Evolutionary conservation across 92 coral and sea anemone genomes (phyloP).

Genomic region (Umimayanthus kanabou): DNA sequence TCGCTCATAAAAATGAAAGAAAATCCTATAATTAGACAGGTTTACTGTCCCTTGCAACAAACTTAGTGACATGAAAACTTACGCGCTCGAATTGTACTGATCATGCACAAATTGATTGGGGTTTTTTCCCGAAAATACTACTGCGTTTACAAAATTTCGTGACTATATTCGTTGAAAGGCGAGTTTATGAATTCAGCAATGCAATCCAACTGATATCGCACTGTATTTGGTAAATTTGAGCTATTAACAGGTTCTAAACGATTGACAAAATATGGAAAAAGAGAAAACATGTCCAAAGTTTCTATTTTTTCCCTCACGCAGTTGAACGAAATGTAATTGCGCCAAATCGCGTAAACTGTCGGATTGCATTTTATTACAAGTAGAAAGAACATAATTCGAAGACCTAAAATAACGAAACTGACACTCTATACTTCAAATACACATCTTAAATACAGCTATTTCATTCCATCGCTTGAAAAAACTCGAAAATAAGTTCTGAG

Average conservation of each 20-base stretch:
- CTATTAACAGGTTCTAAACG: conserved; percentile 19
- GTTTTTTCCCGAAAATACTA: not conserved
- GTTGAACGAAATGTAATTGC: not conserved
- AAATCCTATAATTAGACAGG: conserved; percentile 8
- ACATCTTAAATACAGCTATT: not conserved
- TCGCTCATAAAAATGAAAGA: conserved; percentile 29
- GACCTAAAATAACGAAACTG: not conserved
- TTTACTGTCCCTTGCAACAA: not conserved
- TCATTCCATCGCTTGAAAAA: conserved; percentile 19
- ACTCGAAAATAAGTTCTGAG: not conserved
- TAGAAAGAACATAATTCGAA: not conserved
- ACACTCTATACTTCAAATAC: not conserved
- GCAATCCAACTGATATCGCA: not conserved
- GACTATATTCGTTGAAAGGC: not conserved
- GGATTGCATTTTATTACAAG: not conserved
- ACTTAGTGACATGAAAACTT: not conserved
- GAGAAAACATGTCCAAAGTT: not conserved
- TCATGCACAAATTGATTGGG: not conserved
- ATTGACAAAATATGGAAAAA: not conserved
- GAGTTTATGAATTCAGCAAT: not conserved
- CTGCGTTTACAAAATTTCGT: conserved; percentile 10
- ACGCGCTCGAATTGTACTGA: not conserved
- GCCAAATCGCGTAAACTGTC: not conserved
- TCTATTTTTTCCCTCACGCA: not conserved
- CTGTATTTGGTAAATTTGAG: conserved; percentile 22